Percentiles rank a stretch among this genome's conserved stretches.
These are phyloP conservation scores for Clitarchus hookeri DNA, from an alignment of 2,888 invertebrate species.

Conservation along the genomic window DNA sequence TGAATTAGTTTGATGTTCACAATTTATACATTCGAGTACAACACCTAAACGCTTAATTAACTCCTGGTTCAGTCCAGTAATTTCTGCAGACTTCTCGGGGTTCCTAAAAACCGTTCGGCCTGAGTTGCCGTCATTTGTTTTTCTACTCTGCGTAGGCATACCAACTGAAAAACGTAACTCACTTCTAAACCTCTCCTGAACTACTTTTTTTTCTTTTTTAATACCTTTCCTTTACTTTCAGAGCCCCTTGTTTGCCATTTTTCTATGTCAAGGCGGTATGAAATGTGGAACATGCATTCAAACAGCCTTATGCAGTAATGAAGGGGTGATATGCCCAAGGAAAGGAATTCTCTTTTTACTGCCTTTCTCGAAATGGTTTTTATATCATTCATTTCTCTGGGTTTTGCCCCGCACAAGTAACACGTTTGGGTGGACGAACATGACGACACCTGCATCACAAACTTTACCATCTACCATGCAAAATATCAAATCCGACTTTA, in stretches of 20 bases:
- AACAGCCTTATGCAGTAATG: conserved; percentile 49
- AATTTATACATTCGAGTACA: not conserved
- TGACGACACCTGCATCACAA: conserved; percentile 41
- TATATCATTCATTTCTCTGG: conserved; percentile 35
- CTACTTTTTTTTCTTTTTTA: conserved; percentile 42
- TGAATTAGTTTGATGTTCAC: not conserved
- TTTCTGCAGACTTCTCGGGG: conserved; percentile 39
- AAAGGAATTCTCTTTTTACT: not conserved
- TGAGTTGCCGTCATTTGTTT: conserved; percentile 22
- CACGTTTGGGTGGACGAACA: conserved; percentile 40
- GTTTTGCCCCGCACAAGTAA: conserved; percentile 41
- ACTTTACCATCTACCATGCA: conserved; percentile 44
- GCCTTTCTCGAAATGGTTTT: not conserved
- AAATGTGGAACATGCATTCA: conserved; percentile 48
- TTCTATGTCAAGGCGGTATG: conserved; percentile 44
- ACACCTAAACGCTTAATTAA: not conserved
- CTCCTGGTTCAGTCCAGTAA: not conserved
- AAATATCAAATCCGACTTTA: conserved; percentile 39
- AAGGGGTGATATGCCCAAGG: conserved; percentile 45
- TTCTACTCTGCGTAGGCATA: conserved; percentile 6
- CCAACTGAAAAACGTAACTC: conserved; percentile 19
- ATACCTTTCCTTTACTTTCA: conserved; percentile 42
- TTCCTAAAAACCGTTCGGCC: conserved; percentile 46
- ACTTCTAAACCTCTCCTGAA: conserved; percentile 36
- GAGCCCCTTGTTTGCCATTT: conserved; percentile 48